phyloP scores from a whole-genome alignment of 2,113 vertebrate genomes.

The Ranitomeya variabilis region DNA sequence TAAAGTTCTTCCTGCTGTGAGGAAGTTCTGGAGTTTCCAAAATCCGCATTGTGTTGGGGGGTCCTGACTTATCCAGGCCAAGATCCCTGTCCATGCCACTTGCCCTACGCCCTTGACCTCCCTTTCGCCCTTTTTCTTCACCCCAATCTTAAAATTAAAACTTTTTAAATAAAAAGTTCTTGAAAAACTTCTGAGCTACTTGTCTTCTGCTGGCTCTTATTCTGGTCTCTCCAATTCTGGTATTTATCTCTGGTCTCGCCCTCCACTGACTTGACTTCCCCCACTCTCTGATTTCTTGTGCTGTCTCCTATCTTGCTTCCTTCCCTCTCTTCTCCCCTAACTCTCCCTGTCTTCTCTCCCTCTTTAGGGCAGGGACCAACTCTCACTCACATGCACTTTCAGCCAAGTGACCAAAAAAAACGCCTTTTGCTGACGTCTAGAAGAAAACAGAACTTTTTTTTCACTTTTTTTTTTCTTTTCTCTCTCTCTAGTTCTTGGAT shows the following conservation, averaged over 20 bases:
- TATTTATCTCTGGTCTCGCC: background rate
- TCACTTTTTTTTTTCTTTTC: slow-evolving; percentile 55
- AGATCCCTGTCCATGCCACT: slow-evolving; percentile 72
- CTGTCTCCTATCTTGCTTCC: slow-evolving; percentile 13
- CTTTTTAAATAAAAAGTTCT: slow-evolving; percentile 13
- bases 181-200: slow-evolving; percentile 21
- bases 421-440: slow-evolving; percentile 72
- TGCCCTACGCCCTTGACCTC: background rate
- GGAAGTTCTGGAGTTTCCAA: slow-evolving; percentile 72
- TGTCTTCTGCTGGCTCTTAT: background rate
- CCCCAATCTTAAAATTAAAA: background rate
- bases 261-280: slow-evolving; percentile 29
- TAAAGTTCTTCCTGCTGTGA: slow-evolving; percentile 79
- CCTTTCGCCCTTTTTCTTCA: slow-evolving; percentile 1
- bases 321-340: slow-evolving; percentile 32
- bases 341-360: slow-evolving; percentile 52
- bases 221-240: background rate
- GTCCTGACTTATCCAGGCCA: slow-evolving; percentile 61
- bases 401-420: slow-evolving; percentile 56
- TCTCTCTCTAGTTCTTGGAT: slow-evolving; percentile 64
- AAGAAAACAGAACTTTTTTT: slow-evolving; percentile 64
- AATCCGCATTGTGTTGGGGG: slow-evolving; percentile 64
- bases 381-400: slow-evolving; percentile 52
- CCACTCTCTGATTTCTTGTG: slow-evolving; percentile 24
- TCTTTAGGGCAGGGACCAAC: slow-evolving; percentile 53